Evolutionary conservation across 2,113 vertebrate species (phyloP).

Genomic region (Gnathonemus longibarbis): DNA sequence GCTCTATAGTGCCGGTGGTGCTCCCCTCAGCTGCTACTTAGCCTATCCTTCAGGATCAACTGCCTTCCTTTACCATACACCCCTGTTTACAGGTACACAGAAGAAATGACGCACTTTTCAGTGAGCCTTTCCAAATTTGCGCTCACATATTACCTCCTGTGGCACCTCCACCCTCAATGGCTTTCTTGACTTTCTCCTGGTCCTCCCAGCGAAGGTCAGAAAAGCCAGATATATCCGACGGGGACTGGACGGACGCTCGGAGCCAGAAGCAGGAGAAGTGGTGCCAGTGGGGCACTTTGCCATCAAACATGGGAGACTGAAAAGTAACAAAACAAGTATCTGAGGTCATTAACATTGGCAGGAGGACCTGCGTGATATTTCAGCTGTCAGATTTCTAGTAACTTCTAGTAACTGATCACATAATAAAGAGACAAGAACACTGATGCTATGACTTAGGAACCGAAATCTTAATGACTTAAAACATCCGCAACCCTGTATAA

Average conservation of each 20-base stretch:
- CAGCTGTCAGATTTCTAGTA: not conserved
- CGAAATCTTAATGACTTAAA: not conserved
- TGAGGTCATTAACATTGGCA: conserved; percentile 14
- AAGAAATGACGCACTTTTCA: not conserved
- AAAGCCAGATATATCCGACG: conserved; percentile 74
- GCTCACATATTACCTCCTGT: conserved; percentile 40
- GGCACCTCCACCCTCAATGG: conserved; percentile 77
- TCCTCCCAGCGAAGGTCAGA: conserved; percentile 89
- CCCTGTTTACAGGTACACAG: not conserved
- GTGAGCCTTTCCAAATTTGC: not conserved
- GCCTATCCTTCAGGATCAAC: not conserved
- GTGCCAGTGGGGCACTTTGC: conserved; percentile 95
- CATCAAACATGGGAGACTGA: conserved; percentile 95
- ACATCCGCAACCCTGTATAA: not conserved
- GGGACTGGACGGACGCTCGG: conserved; percentile 66
- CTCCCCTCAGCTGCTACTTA: not conserved
- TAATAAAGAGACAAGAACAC: not conserved
- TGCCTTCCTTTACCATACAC: not conserved
- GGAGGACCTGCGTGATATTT: conserved; percentile 30
- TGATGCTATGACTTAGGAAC: not conserved
- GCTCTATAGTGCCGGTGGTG: not conserved
- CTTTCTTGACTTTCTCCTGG: conserved; percentile 91
- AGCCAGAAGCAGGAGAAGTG: conserved; percentile 98
- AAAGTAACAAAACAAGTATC: not conserved
- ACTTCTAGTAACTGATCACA: not conserved